These are phyloP conservation scores for Muscicapa adusta DNA, from an alignment of 2,113 vertebrate genomes.

Conservation along the genomic window DNA sequence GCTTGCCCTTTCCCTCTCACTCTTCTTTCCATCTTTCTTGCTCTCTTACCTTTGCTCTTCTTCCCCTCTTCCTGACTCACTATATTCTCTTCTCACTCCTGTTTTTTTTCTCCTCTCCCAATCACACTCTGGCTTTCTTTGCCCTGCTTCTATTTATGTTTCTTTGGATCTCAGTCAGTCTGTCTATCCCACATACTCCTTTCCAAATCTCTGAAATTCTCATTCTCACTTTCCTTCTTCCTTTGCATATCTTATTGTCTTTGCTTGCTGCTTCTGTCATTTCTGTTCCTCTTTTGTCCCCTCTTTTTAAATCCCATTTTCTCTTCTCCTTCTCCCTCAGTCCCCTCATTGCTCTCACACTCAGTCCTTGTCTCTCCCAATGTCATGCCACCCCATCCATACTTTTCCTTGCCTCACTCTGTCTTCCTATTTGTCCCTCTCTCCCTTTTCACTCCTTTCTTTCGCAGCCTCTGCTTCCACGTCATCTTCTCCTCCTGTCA, in stretches of 20 bases:
- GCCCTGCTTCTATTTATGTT: not conserved
- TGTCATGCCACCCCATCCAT: not conserved
- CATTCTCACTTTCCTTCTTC: not conserved
- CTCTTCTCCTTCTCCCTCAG: not conserved
- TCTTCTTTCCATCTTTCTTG: not conserved
- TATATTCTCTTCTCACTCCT: not conserved
- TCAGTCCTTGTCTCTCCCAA: not conserved
- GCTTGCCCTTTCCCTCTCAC: not conserved
- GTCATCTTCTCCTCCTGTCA: not conserved
- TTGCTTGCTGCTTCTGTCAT: not conserved
- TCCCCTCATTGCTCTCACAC: not conserved
- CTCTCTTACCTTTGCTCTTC: not conserved
- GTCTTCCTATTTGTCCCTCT: not conserved
- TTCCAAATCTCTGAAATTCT: not conserved
- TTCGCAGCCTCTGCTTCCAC: not conserved
- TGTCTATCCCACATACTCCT: not conserved
- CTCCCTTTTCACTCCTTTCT: rapidly evolving
- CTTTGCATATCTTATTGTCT: not conserved
- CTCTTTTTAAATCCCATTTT: not conserved
- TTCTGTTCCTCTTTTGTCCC: not conserved
- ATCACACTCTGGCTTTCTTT: not conserved
- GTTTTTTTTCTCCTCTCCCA: not conserved
- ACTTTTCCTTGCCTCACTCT: not conserved
- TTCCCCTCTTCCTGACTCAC: not conserved
- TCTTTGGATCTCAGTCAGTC: not conserved